phyloP scores from a whole-genome alignment of 2,888 invertebrate species.

The Anagyrus pseudococci region DNA sequence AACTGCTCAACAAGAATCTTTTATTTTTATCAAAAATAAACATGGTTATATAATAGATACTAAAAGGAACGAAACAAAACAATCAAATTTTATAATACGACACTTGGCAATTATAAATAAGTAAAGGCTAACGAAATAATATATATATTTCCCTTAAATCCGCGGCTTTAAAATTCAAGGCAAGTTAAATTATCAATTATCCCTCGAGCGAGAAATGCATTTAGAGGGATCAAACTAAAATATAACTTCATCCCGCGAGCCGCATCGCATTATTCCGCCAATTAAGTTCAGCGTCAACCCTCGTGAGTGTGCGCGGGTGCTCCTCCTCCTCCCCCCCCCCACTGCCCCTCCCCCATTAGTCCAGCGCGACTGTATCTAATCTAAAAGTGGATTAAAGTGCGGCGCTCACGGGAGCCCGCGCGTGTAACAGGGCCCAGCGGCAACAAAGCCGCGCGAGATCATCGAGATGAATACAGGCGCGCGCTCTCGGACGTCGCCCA shows the following conservation, averaged over 20 bases:
- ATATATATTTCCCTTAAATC: no score
- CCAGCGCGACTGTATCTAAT: slow-evolving; percentile 15
- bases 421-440: no score
- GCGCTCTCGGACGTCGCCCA: background rate
- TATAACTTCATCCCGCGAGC: slow-evolving; percentile 13
- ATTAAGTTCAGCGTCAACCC: slow-evolving; percentile 7
- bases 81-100: no score
- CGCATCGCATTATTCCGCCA: slow-evolving; percentile 17
- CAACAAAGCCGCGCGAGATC: no score
- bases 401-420: background rate
- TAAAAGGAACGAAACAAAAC: no score
- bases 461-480: background rate
- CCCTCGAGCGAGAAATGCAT: background rate
- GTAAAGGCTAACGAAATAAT: no score
- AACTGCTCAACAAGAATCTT: no score
- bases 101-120: no score
- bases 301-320: no score
- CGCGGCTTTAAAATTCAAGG: background rate
- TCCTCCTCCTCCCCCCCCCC: background rate
- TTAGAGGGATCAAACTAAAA: background rate
- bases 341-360: background rate
- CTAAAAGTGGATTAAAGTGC: slow-evolving; percentile 20
- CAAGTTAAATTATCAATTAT: slow-evolving; percentile 13
- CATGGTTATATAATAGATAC: no score
- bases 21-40: no score